A percentile compares a stretch with the other conserved stretches of the same genome.
phyloP scores from a whole-genome alignment of 2,113 vertebrate species.

The Probosciger aterrimus region DNA sequence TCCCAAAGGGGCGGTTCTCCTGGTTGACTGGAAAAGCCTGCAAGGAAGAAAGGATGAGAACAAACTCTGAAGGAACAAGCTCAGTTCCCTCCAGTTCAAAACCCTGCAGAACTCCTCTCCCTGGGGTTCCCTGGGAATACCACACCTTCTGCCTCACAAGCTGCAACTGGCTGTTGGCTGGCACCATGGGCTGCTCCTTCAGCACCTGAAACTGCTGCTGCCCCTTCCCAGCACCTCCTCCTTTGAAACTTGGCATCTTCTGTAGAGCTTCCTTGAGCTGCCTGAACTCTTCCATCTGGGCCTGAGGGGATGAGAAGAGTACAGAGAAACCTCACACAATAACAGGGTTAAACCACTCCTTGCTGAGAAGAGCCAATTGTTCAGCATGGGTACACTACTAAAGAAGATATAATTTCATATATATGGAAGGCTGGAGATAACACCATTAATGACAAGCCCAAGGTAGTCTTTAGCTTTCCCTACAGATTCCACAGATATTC shows the following conservation, averaged over 20 bases:
- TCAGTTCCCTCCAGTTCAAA: background rate
- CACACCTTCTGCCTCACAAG: slow-evolving; percentile 21
- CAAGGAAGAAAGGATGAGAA: background rate
- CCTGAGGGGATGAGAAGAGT: background rate
- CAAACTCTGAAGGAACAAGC: background rate
- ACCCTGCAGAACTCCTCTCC: background rate
- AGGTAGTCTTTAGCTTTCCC: background rate
- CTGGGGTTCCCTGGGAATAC: background rate
- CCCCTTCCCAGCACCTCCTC: background rate
- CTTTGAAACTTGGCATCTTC: slow-evolving; percentile 74
- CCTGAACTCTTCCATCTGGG: slow-evolving; percentile 73
- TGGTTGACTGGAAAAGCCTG: background rate
- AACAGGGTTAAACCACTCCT: background rate
- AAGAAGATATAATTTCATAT: accelerated
- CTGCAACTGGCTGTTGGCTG: slow-evolving; percentile 2
- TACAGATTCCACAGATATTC: background rate
- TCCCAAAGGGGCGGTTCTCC: background rate
- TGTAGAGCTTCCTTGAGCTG: slow-evolving; percentile 72
- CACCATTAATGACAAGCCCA: background rate
- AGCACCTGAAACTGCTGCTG: background rate
- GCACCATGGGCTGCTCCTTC: background rate
- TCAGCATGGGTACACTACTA: background rate
- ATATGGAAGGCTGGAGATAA: background rate
- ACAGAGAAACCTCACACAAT: background rate
- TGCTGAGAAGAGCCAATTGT: accelerated